Conservation (phyloP, 2,888 invertebrate species). For the Leucoma salicis region DNA sequence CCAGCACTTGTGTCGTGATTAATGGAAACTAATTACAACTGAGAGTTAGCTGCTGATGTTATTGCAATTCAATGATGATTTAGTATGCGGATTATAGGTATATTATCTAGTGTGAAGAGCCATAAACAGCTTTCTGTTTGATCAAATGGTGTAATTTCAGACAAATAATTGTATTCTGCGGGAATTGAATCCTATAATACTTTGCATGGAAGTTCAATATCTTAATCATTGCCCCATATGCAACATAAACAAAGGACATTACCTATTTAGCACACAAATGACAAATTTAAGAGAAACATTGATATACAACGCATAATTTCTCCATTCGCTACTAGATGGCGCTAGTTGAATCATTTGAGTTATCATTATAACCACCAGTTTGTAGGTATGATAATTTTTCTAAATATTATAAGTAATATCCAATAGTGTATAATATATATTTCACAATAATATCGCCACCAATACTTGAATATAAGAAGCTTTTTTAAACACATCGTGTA, state of each 20-base stretch:
- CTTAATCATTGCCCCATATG: too few species aligned
- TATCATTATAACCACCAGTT: too few species aligned
- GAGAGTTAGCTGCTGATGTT: constrained; percentile 29
- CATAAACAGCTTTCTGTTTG: too few species aligned
- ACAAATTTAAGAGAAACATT: not conserved
- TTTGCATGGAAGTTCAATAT: too few species aligned
- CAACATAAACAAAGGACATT: too few species aligned
- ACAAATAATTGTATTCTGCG: too few species aligned
- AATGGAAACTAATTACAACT: constrained; percentile 58
- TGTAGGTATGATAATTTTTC: too few species aligned
- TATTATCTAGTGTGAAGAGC: too few species aligned
- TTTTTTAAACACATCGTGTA: constrained; percentile 54
- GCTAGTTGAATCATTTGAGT: constrained; percentile 7
- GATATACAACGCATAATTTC: not conserved
- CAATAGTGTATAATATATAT: constrained; percentile 50
- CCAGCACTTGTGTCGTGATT: constrained; percentile 57
- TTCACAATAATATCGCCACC: constrained; percentile 59
- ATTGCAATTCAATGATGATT: constrained; percentile 2
- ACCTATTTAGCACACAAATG: too few species aligned
- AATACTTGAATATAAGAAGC: constrained; percentile 53
- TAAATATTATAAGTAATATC: constrained; percentile 61
- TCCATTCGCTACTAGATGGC: not conserved
- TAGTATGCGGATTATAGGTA: not conserved
- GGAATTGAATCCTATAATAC: too few species aligned
- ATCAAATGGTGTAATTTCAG: too few species aligned